Percentiles rank a stretch among this genome's conserved stretches.
These are phyloP conservation scores for Blastobasis lacticolella DNA, from an alignment of 2,888 invertebrate species.

Conservation along the genomic window DNA sequence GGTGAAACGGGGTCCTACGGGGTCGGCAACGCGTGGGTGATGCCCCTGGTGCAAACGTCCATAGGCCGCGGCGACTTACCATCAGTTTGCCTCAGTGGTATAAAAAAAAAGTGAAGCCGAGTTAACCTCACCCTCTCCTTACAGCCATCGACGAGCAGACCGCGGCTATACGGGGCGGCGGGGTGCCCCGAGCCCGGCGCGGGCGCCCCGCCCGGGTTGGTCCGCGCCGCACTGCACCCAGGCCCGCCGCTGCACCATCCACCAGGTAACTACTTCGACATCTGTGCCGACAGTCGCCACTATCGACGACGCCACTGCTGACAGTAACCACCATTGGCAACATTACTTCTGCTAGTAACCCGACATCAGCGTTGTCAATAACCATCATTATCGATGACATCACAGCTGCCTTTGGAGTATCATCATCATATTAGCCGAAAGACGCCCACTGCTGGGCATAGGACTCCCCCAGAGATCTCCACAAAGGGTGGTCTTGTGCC, in stretches of 20 bases:
- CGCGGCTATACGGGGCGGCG: background rate
- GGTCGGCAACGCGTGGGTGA: constrained; percentile 10
- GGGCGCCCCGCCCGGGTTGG: constrained; percentile 19
- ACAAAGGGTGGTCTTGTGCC: background rate
- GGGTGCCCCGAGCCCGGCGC: constrained; percentile 1
- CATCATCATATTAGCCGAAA: no score
- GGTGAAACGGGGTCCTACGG: background rate
- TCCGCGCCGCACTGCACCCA: constrained; percentile 46
- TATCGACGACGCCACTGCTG: no score
- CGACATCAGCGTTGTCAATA: background rate
- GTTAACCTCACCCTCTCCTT: background rate
- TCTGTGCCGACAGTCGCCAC: no score
- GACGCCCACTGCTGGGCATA: no score
- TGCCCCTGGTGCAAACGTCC: background rate
- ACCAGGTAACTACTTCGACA: constrained; percentile 31
- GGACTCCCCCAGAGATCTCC: no score
- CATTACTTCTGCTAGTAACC: no score
- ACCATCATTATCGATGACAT: background rate
- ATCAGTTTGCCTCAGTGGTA: background rate
- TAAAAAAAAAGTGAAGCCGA: no score
- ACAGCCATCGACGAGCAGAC: background rate
- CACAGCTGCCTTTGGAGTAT: background rate
- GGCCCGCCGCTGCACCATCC: constrained; percentile 57
- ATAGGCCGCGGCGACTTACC: background rate
- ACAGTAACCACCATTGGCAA: no score